Evolutionary conservation across 2,113 vertebrate species (phyloP).

Genomic region (Nansenia antarctica): DNA sequence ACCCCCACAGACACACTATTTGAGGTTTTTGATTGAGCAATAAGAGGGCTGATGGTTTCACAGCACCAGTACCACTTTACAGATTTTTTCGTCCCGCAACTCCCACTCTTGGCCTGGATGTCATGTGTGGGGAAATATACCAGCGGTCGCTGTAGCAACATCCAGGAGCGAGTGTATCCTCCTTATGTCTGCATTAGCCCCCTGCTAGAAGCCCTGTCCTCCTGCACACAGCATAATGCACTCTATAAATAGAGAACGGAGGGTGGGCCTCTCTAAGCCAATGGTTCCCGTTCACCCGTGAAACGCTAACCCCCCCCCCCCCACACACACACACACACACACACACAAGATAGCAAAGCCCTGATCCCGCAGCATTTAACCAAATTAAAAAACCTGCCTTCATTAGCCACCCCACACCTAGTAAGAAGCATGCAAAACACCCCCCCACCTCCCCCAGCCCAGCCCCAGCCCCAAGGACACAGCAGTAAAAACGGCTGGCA

Average conservation of each 20-base stretch:
- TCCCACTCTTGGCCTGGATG: slow-evolving; percentile 42
- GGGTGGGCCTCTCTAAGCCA: slow-evolving; percentile 28
- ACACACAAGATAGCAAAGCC: slow-evolving; percentile 59
- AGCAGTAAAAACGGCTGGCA: slow-evolving; percentile 53
- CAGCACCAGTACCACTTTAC: slow-evolving; percentile 19
- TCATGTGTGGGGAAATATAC: slow-evolving; percentile 58
- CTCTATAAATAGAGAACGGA: slow-evolving; percentile 63
- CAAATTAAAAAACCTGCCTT: slow-evolving; percentile 74
- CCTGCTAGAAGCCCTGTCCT: slow-evolving; percentile 55
- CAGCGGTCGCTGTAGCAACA: slow-evolving; percentile 50
- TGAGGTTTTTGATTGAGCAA: neutral
- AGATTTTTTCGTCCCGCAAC: slow-evolving; percentile 48
- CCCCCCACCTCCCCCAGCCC: neutral
- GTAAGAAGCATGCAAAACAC: slow-evolving; percentile 58
- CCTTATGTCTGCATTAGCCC: slow-evolving; percentile 56
- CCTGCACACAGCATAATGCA: slow-evolving; percentile 43
- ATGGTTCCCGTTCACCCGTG: slow-evolving; percentile 42
- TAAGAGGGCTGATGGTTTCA: neutral
- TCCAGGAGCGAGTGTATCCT: slow-evolving; percentile 61
- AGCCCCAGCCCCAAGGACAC: slow-evolving; percentile 56
- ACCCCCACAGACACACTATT: neutral
- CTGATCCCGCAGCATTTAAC: slow-evolving; percentile 68
- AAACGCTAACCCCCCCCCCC: slow-evolving; percentile 54
- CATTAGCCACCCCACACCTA: slow-evolving; percentile 62
- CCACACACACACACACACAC: too few relatives aligned